phyloP scores from a whole-genome alignment of 1,140 invertebrate genomes.

The Drosophila carrolli region DNA sequence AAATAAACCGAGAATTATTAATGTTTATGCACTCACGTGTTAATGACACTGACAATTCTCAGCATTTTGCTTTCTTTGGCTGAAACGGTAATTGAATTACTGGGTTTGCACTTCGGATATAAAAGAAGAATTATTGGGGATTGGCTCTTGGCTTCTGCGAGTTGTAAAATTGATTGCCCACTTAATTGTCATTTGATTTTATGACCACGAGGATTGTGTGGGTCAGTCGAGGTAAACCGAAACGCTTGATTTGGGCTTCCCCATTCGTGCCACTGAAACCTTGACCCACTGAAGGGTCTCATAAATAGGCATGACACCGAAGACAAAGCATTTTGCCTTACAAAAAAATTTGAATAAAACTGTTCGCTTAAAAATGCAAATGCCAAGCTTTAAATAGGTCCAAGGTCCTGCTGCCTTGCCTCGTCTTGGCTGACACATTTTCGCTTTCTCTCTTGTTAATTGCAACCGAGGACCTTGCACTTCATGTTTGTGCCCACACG shows the following conservation, averaged over 20 bases:
- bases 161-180: slow-evolving; percentile 34
- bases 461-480: slow-evolving; percentile 58
- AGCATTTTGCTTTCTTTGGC: neutral
- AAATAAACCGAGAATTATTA: slow-evolving; percentile 42
- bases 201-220: slow-evolving; percentile 2
- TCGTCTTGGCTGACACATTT: slow-evolving; percentile 61
- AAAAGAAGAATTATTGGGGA: slow-evolving; percentile 21
- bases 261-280: slow-evolving; percentile 3
- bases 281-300: slow-evolving; percentile 19
- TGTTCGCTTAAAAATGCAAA: slow-evolving; percentile 45
- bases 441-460: slow-evolving; percentile 45
- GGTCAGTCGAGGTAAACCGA: slow-evolving; percentile 8
- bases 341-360: slow-evolving; percentile 18
- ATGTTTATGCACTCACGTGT: slow-evolving; percentile 44
- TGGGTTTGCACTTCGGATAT: slow-evolving; percentile 6
- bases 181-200: slow-evolving; percentile 48
- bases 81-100: slow-evolving; percentile 31
- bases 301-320: slow-evolving; percentile 25
- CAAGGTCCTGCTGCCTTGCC: slow-evolving; percentile 24
- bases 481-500: slow-evolving; percentile 29
- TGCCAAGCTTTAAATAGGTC: slow-evolving; percentile 46
- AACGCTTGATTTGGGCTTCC: neutral
- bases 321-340: slow-evolving; percentile 12
- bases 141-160: neutral
- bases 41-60: slow-evolving; percentile 33